Evolutionary conservation across 2,888 invertebrate genomes (phyloP).

Genomic region (Cataglyphis rosenhaueri): DNA sequence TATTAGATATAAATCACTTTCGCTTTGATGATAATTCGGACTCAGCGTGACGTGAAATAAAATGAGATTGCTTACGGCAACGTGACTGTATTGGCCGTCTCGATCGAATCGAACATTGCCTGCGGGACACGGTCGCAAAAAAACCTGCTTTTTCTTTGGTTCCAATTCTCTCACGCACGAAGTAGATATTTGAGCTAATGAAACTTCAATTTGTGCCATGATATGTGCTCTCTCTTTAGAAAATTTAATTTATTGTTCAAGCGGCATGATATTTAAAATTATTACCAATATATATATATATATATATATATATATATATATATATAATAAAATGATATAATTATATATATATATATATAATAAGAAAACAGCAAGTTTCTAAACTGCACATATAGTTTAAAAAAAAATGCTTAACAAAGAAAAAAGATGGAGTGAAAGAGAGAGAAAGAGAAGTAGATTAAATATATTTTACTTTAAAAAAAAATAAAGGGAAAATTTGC

Average conservation of each 20-base stretch:
- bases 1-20: slow-evolving; percentile 57
- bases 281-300: not conserved
- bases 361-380: not conserved
- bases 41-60: slow-evolving; percentile 35
- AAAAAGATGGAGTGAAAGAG: not conserved
- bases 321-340: too few relatives aligned
- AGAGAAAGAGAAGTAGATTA: not conserved
- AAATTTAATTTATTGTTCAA: not conserved
- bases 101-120: slow-evolving; percentile 54
- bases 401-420: not conserved
- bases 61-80: slow-evolving; percentile 32
- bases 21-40: slow-evolving; percentile 4
- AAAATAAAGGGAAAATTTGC: not conserved
- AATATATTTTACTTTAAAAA: not conserved
- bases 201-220: not conserved
- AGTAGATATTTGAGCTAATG: slow-evolving; percentile 8
- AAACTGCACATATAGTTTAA: not conserved
- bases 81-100: slow-evolving; percentile 16
- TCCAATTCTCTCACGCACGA: slow-evolving; percentile 15
- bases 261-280: not conserved
- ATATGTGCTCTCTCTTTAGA: not conserved
- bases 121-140: slow-evolving; percentile 56
- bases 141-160: slow-evolving; percentile 49
- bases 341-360: too few relatives aligned
- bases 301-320: too few relatives aligned